These are phyloP conservation scores for Drosophila leontia DNA, from an alignment of 1,140 invertebrate species.

Conservation along the genomic window DNA sequence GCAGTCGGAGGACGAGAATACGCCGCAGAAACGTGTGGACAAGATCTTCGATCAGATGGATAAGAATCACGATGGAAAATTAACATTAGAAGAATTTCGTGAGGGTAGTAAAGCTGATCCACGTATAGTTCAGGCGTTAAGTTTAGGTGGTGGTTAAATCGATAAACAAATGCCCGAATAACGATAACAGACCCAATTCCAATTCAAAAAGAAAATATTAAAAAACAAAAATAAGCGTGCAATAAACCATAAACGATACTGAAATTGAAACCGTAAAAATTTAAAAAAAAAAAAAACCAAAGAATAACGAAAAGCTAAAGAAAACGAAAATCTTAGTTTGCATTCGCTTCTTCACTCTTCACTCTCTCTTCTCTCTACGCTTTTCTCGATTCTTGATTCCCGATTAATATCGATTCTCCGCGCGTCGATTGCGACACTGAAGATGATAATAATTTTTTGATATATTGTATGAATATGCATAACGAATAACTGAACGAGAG, in stretches of 20 bases:
- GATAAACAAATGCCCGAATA: constrained; percentile 31
- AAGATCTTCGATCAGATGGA: constrained; percentile 99
- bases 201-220: constrained; percentile 10
- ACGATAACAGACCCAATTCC: constrained; percentile 25
- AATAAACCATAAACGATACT: constrained; percentile 22
- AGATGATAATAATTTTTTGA: constrained; percentile 83
- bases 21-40: constrained; percentile 97
- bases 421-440: constrained; percentile 69
- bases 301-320: constrained; percentile 5
- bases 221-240: constrained; percentile 24
- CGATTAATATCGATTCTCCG: constrained; percentile 50
- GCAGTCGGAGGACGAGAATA: constrained; percentile 96
- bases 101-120: constrained; percentile 99
- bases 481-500: constrained; percentile 32
- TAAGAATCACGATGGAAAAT: constrained; percentile 98
- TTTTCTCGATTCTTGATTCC: constrained; percentile 46
- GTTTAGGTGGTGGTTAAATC: constrained; percentile 90
- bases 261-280: constrained; percentile 15
- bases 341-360: constrained; percentile 32
- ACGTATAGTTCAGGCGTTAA: constrained; percentile 97
- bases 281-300: constrained; percentile 3
- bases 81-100: constrained; percentile 98
- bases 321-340: constrained; percentile 15
- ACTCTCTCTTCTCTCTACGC: constrained; percentile 36
- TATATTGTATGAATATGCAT: constrained; percentile 49